These are phyloP conservation scores for Mico argentatus DNA, from an alignment of 2,797 vertebrate species.

Conservation along the genomic window DNA sequence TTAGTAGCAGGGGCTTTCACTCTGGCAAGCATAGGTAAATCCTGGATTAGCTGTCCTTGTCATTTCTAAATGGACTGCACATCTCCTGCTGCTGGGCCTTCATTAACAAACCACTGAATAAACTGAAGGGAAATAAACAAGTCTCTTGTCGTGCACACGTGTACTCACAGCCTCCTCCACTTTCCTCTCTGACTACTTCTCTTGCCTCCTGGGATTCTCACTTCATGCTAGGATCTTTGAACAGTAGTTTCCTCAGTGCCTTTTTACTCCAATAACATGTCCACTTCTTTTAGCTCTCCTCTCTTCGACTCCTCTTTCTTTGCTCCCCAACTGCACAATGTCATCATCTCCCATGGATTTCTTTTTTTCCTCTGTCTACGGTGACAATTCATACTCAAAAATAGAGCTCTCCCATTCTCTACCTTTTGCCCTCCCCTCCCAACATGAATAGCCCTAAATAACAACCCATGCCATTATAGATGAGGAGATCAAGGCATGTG, in stretches of 20 bases:
- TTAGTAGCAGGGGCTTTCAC: slow-evolving; percentile 53
- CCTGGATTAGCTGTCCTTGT: slow-evolving; percentile 47
- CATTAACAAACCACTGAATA: slow-evolving; percentile 33
- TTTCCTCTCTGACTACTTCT: not conserved
- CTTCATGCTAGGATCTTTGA: slow-evolving; percentile 62
- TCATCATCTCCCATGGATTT: slow-evolving; percentile 38
- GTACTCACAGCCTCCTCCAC: slow-evolving; percentile 9
- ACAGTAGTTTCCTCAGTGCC: slow-evolving; percentile 26
- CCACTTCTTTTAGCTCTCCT: slow-evolving; percentile 1
- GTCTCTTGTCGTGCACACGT: not conserved
- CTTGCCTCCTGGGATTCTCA: not conserved
- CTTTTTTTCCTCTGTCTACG: slow-evolving; percentile 51
- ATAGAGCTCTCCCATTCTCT: slow-evolving; percentile 1
- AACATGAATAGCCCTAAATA: slow-evolving; percentile 34
- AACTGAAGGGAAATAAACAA: slow-evolving; percentile 45
- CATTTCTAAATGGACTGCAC: slow-evolving; percentile 60
- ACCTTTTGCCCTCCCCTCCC: slow-evolving; percentile 29
- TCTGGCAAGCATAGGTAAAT: slow-evolving; percentile 35
- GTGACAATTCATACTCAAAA: slow-evolving; percentile 52
- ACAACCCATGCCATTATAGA: slow-evolving; percentile 29
- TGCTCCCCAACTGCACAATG: slow-evolving; percentile 19
- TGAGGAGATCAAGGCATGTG: not conserved
- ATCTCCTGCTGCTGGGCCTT: slow-evolving; percentile 57
- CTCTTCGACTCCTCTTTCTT: slow-evolving; percentile 25
- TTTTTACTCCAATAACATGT: not conserved